Evolutionary conservation across 2,888 invertebrate genomes (phyloP), one percentile per base, ranked within the genome.

Genomic region (Teleogryllus oceanicus): DNA sequence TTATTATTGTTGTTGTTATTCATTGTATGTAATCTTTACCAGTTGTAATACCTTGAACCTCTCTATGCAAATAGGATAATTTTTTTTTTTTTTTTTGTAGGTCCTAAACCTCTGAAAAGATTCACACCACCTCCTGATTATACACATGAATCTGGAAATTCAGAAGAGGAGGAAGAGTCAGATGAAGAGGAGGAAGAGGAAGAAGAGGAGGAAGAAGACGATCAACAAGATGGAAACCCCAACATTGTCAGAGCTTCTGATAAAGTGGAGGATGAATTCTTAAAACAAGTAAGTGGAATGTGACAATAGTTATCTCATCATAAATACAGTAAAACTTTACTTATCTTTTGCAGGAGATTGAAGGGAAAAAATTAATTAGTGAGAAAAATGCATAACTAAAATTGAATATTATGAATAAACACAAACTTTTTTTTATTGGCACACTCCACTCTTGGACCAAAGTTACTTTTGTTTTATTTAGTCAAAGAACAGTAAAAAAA

Each of bases 111-210:
- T 0, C 87, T 96, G 82, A 96, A 96, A 87, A 89, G 95, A 81
- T 96, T 96, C 87, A 96, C 96, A 0, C 96, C 96, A 2, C 96
- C 96, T 0, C 95, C 95, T 20, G 94, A 95, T 83, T 89, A 89
- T 84, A 90, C 89, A 87, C 8, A 89, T 89, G 5, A 88, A 87
- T 21, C 87, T 86, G 83, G 87, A 11, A 85, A 86, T 77, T 81
- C 80, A 11, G 89, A 88, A 80, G 88, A 87, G 83, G 88, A 86
- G 50, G 84, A 84, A 76, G 87, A 87, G 74, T 87, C 84, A n/a
- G 85, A 87, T 49, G 86, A 86, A 51, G 83, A 82, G n/a, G 86
- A 85, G 21, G 85, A 85, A 16, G 85, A 85, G 3, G 84, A 85
- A 51, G 84, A 85, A 37, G 88, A 90, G 49, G 89, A 89, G 78